These are phyloP conservation scores for Chloroclystis v-ata DNA, from an alignment of 2,888 invertebrate species.

Conservation along the genomic window DNA sequence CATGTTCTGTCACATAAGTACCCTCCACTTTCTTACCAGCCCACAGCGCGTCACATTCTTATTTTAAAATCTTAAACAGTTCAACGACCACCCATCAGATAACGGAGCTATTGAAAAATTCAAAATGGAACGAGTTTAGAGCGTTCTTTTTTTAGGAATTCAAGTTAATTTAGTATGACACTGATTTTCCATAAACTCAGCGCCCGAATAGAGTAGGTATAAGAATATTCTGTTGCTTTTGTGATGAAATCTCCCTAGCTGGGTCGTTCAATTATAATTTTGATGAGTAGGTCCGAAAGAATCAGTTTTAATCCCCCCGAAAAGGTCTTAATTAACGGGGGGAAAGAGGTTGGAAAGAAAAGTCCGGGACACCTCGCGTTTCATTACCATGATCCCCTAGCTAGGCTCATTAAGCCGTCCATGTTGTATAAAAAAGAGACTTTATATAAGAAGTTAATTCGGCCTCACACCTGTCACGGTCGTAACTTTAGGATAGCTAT, in stretches of 20 bases:
- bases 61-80: constrained; percentile 39
- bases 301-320: constrained; percentile 45
- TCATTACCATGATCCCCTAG: constrained; percentile 64
- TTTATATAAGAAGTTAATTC: constrained; percentile 76
- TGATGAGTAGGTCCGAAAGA: constrained; percentile 28
- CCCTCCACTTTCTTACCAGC: constrained; percentile 19
- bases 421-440: constrained; percentile 68
- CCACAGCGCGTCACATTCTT: constrained; percentile 35
- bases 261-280: constrained; percentile 40
- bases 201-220: constrained; percentile 27
- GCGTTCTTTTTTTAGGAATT: constrained; percentile 33
- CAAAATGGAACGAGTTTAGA: constrained; percentile 45
- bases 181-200: constrained; percentile 38
- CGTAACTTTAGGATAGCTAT: constrained; percentile 68
- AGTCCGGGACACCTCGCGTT: constrained; percentile 56
- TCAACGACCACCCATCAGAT: constrained; percentile 43
- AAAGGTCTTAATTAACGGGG: constrained; percentile 60
- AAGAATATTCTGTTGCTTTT: constrained; percentile 44
- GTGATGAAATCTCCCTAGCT: constrained; percentile 45
- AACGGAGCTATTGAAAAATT: constrained; percentile 41
- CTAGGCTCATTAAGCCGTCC: constrained; percentile 65
- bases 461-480: constrained; percentile 74
- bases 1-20: constrained; percentile 36
- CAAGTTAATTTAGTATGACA: constrained; percentile 36
- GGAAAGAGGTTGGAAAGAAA: constrained; percentile 54